Conservation (phyloP, 2,888 invertebrate genomes). For the Adineta ricciae region DNA sequence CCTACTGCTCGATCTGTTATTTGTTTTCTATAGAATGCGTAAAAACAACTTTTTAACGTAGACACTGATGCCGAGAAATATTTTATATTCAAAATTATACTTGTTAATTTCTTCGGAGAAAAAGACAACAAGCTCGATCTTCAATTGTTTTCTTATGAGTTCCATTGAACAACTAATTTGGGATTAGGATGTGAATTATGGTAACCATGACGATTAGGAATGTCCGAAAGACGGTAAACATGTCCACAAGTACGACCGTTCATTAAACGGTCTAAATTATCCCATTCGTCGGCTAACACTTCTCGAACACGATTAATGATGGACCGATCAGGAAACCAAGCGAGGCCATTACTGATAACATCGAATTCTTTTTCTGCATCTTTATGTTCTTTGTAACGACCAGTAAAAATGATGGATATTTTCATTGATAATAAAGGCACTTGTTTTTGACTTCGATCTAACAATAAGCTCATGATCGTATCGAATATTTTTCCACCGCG, state of each 20-base stretch:
- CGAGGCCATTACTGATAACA: neutral
- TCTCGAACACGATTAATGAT: neutral
- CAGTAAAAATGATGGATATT: neutral
- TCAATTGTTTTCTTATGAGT: neutral
- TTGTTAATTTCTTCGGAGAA: too few relatives aligned
- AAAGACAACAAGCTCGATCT: too few relatives aligned
- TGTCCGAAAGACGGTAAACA: constrained; percentile 4
- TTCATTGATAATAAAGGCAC: neutral
- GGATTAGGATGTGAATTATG: constrained; percentile 2
- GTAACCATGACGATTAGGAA: constrained; percentile 15
- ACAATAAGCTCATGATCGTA: neutral
- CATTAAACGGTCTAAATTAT: constrained; percentile 1
- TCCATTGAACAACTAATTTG: neutral
- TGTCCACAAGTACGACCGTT: neutral
- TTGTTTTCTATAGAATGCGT: too few relatives aligned
- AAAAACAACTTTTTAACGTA: too few relatives aligned
- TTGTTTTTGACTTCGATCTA: neutral
- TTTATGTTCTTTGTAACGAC: constrained; percentile 9
- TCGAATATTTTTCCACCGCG: constrained; percentile 2
- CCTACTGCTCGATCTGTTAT: too few relatives aligned
- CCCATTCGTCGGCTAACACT: neutral
- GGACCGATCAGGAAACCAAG: constrained; percentile 2
- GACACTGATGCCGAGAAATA: too few relatives aligned
- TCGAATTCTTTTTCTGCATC: constrained; percentile 12
- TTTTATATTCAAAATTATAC: too few relatives aligned